Conservation (phyloP, 2,797 vertebrate species). For the Cephalopachus bancanus region DNA sequence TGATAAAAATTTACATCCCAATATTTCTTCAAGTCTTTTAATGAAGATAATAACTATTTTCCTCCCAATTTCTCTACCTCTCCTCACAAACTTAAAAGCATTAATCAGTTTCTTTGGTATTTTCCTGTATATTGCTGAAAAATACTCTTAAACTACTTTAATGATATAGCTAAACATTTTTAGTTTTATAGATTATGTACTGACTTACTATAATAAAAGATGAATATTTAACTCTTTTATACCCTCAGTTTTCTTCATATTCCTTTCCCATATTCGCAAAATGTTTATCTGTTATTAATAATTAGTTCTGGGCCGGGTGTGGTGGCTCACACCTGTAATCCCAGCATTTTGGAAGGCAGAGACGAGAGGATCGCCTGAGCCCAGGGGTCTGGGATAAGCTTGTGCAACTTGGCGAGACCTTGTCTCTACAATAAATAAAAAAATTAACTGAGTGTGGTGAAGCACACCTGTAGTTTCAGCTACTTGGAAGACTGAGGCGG, state of each 20-base stretch:
- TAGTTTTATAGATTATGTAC: neutral
- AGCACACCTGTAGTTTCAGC: too few species aligned
- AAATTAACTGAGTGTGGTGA: too few species aligned
- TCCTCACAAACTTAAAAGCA: neutral
- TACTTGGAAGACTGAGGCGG: too few species aligned
- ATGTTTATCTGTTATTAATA: too few species aligned
- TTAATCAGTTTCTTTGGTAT: conserved; percentile 3
- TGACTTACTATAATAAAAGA: neutral
- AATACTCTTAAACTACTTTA: neutral
- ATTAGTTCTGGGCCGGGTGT: too few species aligned
- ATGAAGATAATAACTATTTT: neutral
- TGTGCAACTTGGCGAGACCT: too few species aligned
- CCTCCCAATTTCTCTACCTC: neutral
- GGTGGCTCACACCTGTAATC: too few species aligned
- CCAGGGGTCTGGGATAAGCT: too few species aligned
- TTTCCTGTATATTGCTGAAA: neutral
- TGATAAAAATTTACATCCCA: neutral
- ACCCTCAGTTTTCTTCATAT: neutral
- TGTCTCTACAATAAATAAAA: too few species aligned
- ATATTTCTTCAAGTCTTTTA: conserved; percentile 6
- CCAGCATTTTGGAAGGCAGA: too few species aligned
- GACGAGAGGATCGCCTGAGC: too few species aligned
- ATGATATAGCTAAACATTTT: neutral
- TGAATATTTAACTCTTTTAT: neutral
- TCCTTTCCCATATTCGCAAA: neutral